Evolutionary conservation across 2,797 vertebrate species (phyloP).

Genomic region (Urocyon cinereoargenteus): DNA sequence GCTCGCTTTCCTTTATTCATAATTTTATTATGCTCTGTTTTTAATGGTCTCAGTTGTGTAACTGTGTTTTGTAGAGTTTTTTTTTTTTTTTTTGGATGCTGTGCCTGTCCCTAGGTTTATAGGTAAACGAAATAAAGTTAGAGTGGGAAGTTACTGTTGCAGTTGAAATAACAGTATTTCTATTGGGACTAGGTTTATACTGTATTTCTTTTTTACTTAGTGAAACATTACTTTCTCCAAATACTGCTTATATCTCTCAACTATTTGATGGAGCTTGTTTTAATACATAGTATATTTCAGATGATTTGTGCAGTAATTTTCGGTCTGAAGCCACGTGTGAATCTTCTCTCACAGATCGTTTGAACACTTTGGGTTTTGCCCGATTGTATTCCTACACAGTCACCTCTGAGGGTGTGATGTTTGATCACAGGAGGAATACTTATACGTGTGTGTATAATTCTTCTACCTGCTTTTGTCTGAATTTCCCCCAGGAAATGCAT

Average conservation of each 20-base stretch:
- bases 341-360: neutral
- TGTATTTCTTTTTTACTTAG: neutral
- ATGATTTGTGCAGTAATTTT: neutral
- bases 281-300: neutral
- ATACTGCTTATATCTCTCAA: neutral
- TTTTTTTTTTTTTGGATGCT: neutral
- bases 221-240: neutral
- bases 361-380: neutral
- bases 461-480: slow-evolving; percentile 5
- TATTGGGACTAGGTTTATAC: neutral
- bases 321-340: neutral
- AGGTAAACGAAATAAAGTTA: neutral
- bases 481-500: slow-evolving; percentile 1
- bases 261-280: neutral
- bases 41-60: neutral
- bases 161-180: neutral
- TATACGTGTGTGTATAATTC: neutral
- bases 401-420: neutral
- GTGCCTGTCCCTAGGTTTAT: neutral
- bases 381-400: neutral
- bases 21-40: neutral
- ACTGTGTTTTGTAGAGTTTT: neutral
- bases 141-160: neutral
- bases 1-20: neutral
- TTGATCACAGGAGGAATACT: neutral